Percentiles rank a stretch among this genome's conserved stretches.
phyloP scores from a whole-genome alignment of 2,797 vertebrate genomes.

The Microhierax caerulescens region DNA sequence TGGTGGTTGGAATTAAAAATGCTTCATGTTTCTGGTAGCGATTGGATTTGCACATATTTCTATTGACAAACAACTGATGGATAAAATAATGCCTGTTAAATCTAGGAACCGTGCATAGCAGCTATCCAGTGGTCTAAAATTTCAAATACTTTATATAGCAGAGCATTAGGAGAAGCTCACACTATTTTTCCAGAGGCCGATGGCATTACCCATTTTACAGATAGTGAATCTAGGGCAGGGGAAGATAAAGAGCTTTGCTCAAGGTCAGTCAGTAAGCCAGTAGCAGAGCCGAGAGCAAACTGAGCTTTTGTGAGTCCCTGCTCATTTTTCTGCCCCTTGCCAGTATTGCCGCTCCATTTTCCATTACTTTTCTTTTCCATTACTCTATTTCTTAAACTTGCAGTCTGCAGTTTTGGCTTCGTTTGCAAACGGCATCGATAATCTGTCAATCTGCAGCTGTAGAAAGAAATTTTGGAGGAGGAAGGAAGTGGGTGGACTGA shows the following conservation, averaged over 20 bases:
- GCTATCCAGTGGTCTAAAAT: not conserved
- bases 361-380: conserved; percentile 60
- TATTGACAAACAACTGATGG: not conserved
- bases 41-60: not conserved
- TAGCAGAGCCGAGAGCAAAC: not conserved
- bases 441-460: conserved; percentile 15
- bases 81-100: not conserved
- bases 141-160: not conserved
- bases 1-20: not conserved
- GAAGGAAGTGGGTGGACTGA: not conserved
- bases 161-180: not conserved
- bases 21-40: not conserved
- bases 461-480: not conserved
- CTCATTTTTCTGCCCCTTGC: conserved; percentile 15
- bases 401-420: not conserved
- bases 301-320: not conserved
- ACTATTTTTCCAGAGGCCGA: not conserved
- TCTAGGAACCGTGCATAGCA: not conserved
- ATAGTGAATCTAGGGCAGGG: not conserved
- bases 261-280: not conserved
- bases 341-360: conserved; percentile 18
- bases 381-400: not conserved
- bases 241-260: conserved; percentile 40
- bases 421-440: not conserved
- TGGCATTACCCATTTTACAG: not conserved